These are phyloP conservation scores for Bagarius yarrelli DNA, from an alignment of 2,113 vertebrate genomes.

Conservation along the genomic window DNA sequence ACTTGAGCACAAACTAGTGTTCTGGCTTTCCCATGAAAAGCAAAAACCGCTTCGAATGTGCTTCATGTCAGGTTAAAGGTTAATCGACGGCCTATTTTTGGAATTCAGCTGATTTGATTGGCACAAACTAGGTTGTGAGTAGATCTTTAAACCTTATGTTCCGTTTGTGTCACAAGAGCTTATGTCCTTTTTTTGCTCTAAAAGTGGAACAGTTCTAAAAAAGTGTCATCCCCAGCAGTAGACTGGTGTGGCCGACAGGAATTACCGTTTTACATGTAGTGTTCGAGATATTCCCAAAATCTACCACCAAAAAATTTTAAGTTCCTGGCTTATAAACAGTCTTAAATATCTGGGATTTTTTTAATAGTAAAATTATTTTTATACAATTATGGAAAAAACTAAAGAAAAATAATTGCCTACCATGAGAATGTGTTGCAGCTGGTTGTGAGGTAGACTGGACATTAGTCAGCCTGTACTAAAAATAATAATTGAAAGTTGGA, in stretches of 20 bases:
- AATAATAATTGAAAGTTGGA: not conserved
- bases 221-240: not conserved
- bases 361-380: not conserved
- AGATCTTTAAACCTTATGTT: not conserved
- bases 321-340: too few species aligned
- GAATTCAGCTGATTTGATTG: not conserved
- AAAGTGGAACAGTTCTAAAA: not conserved
- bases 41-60: slow-evolving; percentile 28
- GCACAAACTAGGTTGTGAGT: not conserved
- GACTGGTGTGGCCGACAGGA: not conserved
- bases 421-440: not conserved
- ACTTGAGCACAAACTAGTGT: slow-evolving; percentile 53
- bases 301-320: not conserved
- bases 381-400: not conserved
- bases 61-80: slow-evolving; percentile 14
- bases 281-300: not conserved
- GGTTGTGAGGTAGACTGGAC: not conserved
- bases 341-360: too few species aligned
- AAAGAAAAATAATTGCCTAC: not conserved
- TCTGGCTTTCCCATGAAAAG: slow-evolving; percentile 54
- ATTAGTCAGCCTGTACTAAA: not conserved
- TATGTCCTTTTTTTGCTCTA: not conserved
- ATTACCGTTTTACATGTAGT: not conserved
- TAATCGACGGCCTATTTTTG: not conserved
- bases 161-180: not conserved